Evolutionary conservation across 2,113 vertebrate species (phyloP).

Genomic region (Cygnus buccinator): DNA sequence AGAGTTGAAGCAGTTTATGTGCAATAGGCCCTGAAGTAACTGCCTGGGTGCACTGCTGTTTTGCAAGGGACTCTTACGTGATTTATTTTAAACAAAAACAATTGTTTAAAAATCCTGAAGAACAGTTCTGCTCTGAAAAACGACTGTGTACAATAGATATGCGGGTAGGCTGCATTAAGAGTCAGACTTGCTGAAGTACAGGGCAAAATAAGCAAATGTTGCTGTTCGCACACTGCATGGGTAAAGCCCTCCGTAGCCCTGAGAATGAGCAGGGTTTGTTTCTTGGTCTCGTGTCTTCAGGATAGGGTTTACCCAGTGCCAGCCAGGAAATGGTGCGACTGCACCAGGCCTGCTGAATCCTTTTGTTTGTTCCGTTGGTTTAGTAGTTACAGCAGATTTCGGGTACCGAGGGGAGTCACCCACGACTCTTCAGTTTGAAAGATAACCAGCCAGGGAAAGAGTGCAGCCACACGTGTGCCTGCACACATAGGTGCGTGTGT

Average conservation of each 20-base stretch:
- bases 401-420: not conserved
- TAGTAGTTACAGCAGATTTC: not conserved
- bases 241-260: not conserved
- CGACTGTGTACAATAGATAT: not conserved
- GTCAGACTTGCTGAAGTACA: not conserved
- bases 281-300: not conserved
- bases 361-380: not conserved
- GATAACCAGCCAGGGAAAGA: not conserved
- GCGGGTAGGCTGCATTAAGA: not conserved
- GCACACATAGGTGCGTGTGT: rapidly evolving
- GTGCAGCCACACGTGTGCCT: rapidly evolving
- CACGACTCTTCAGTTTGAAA: not conserved
- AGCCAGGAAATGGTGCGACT: not conserved
- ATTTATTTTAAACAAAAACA: not conserved
- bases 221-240: rapidly evolving
- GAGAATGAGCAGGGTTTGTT: not conserved
- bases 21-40: not conserved
- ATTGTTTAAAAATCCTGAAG: not conserved
- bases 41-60: not conserved
- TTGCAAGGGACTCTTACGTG: not conserved
- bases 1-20: not conserved
- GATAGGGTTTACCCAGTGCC: not conserved
- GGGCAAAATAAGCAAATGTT: not conserved
- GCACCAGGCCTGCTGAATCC: not conserved
- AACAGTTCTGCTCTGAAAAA: not conserved